These are phyloP conservation scores for Fragum sueziense DNA, from an alignment of 2,888 invertebrate genomes.

Conservation along the genomic window DNA sequence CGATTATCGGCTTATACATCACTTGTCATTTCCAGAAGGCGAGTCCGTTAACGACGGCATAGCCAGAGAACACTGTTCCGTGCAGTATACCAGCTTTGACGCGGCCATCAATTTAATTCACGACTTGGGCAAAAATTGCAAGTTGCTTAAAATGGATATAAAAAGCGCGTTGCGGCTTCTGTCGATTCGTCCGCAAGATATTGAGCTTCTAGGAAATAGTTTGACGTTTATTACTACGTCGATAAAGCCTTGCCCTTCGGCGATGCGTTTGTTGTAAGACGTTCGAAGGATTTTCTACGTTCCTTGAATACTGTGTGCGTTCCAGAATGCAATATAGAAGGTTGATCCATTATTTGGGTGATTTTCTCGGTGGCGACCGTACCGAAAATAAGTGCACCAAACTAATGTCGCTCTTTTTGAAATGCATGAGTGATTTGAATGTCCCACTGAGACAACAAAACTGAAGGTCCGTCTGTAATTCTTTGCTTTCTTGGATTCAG, in stretches of 20 bases:
- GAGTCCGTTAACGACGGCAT: slow-evolving; percentile 22
- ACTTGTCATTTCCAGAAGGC: slow-evolving; percentile 22
- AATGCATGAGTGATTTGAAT: neutral
- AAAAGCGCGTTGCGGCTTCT: too few relatives aligned
- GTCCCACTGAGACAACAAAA: slow-evolving; percentile 6
- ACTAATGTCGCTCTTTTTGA: neutral
- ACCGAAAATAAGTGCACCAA: neutral
- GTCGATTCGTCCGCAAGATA: neutral
- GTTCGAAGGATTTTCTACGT: neutral
- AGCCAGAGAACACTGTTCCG: slow-evolving; percentile 16
- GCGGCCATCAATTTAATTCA: slow-evolving; percentile 7
- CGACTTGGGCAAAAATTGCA: too few relatives aligned
- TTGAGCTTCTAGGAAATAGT: slow-evolving; percentile 1
- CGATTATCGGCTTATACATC: slow-evolving; percentile 22
- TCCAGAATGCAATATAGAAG: neutral
- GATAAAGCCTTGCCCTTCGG: slow-evolving; percentile 9
- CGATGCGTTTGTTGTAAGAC: neutral
- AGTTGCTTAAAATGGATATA: too few relatives aligned
- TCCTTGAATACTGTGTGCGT: neutral
- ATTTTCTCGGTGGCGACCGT: slow-evolving; percentile 10
- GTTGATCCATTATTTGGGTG: slow-evolving; percentile 14
- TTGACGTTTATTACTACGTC: neutral
- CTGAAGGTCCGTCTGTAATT: neutral
- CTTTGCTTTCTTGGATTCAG: neutral
- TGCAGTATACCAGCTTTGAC: slow-evolving; percentile 23